Evolutionary conservation across 2,888 invertebrate species (phyloP).

Genomic region (Isotomurus palustris): DNA sequence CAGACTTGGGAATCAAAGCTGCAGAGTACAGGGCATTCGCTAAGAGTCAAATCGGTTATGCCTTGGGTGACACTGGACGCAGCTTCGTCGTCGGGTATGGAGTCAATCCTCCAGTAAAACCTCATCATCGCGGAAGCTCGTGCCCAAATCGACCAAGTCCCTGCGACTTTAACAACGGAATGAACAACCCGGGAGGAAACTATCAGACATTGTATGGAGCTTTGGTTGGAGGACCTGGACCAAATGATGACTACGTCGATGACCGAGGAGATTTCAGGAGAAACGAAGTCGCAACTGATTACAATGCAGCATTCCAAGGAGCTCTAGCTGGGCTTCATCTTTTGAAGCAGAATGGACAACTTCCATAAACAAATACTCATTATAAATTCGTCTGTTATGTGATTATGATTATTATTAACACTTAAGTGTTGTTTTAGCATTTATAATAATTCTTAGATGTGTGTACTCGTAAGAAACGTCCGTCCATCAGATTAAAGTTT

Average conservation of each 20-base stretch:
- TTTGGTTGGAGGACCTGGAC: slow-evolving; percentile 58
- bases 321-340: slow-evolving; percentile 52
- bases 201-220: slow-evolving; percentile 57
- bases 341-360: too few relatives aligned
- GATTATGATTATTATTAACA: too few relatives aligned
- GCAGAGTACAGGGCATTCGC: slow-evolving; percentile 54
- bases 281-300: slow-evolving; percentile 58
- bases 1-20: slow-evolving; percentile 49
- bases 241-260: slow-evolving; percentile 55
- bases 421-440: too few relatives aligned
- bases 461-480: too few relatives aligned
- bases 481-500: too few relatives aligned
- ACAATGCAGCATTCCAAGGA: slow-evolving; percentile 58
- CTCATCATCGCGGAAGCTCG: slow-evolving; percentile 57
- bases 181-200: slow-evolving; percentile 50
- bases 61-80: slow-evolving; percentile 55
- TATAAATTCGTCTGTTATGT: too few relatives aligned
- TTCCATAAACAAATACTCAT: too few relatives aligned
- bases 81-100: slow-evolving; percentile 59
- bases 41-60: slow-evolving; percentile 56
- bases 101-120: slow-evolving; percentile 54
- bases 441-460: too few relatives aligned
- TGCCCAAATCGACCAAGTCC: slow-evolving; percentile 54
- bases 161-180: slow-evolving; percentile 54
- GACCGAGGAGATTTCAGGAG: slow-evolving; percentile 55